A percentile compares a stretch with the other conserved stretches of the same genome.
These are phyloP conservation scores for Antechinus stuartii DNA, from an alignment of 2,113 vertebrate species.

Conservation along the genomic window DNA sequence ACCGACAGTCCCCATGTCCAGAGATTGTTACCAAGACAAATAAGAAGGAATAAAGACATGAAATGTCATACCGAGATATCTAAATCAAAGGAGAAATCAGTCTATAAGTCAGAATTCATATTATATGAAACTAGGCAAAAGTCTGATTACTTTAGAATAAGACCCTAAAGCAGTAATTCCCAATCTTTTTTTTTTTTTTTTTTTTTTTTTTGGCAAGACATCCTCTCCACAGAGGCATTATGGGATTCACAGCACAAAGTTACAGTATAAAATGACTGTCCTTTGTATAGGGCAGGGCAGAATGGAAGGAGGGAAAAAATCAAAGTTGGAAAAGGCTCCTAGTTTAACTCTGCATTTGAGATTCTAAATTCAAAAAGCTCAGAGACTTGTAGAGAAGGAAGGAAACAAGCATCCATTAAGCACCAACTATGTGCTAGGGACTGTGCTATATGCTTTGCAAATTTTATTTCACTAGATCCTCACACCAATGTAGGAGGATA, in stretches of 20 bases:
- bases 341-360: neutral
- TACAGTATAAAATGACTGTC: neutral
- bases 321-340: neutral
- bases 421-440: neutral
- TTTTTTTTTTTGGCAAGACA: neutral
- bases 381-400: neutral
- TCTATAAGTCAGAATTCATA: neutral
- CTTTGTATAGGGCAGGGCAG: neutral
- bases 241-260: neutral
- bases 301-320: neutral
- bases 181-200: neutral
- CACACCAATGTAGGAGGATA: neutral
- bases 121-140: neutral
- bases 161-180: neutral
- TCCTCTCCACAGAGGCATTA: neutral
- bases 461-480: neutral
- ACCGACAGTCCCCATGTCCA: neutral
- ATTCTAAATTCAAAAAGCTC: neutral
- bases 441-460: neutral
- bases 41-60: neutral
- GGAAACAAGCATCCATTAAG: neutral
- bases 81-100: neutral
- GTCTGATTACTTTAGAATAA: neutral
- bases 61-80: neutral
- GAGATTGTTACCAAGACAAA: neutral